Conservation (phyloP, 2,888 invertebrate species). For the Parnassius mnemosyne region DNA sequence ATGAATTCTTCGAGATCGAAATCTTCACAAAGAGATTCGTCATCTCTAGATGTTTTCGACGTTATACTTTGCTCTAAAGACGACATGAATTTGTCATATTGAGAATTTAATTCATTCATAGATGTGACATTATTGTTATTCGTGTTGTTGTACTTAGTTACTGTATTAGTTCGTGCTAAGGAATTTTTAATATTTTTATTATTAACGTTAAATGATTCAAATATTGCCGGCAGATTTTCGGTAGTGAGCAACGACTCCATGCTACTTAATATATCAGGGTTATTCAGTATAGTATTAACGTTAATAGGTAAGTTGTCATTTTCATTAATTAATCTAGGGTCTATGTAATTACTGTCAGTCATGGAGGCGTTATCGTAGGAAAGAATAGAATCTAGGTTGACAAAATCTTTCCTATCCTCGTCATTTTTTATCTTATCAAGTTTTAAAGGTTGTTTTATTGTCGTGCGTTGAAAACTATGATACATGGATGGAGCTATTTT, state of each 20-base stretch:
- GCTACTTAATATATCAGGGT: constrained; percentile 75
- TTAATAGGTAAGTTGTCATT: constrained; percentile 85
- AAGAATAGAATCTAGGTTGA: constrained; percentile 72
- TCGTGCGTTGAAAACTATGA: constrained; percentile 71
- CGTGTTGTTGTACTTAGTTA: constrained; percentile 39
- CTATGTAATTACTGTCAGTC: constrained; percentile 76
- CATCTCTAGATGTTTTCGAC: constrained; percentile 72
- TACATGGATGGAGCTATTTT: constrained; percentile 74
- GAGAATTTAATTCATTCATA: constrained; percentile 67
- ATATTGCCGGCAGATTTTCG: constrained; percentile 73
- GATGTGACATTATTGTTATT: constrained; percentile 51
- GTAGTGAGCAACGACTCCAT: constrained; percentile 75
- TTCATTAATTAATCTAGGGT: constrained; percentile 84
- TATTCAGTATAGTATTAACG: constrained; percentile 73
- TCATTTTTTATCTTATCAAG: constrained; percentile 71
- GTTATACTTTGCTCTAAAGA: constrained; percentile 73
- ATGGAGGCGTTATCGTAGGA: constrained; percentile 67
- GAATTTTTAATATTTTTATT: constrained; percentile 54
- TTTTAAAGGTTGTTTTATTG: constrained; percentile 68
- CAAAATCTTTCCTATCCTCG: constrained; percentile 64
- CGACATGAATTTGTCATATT: constrained; percentile 78
- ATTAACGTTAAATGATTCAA: constrained; percentile 67
- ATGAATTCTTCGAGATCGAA: constrained; percentile 84
- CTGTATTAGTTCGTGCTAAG: constrained; percentile 36
- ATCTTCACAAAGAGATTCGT: constrained; percentile 81